A percentile compares a stretch with the other conserved stretches of the same genome.
Evolutionary conservation across 2,888 invertebrate genomes (phyloP).

Genomic region (Patella depressa): DNA sequence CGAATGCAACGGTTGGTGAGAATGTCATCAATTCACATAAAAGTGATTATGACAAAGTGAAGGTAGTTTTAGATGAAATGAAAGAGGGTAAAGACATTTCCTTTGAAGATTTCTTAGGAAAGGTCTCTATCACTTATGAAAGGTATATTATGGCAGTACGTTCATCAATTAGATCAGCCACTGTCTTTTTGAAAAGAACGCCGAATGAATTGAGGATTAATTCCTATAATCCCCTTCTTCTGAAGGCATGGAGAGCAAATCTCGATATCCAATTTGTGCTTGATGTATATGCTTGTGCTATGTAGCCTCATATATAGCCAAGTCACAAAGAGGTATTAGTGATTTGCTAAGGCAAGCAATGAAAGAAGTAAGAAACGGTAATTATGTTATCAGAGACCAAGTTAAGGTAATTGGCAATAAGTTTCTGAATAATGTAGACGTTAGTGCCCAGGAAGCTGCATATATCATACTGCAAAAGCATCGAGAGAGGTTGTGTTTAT

Average conservation of each 20-base stretch:
- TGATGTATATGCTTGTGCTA: too few relatives aligned
- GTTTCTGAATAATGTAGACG: slow-evolving; percentile 32
- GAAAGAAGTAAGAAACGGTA: slow-evolving; percentile 37
- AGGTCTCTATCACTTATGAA: neutral
- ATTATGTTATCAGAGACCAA: slow-evolving; percentile 27
- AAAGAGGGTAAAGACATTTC: too few relatives aligned
- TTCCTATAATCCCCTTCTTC: slow-evolving; percentile 28
- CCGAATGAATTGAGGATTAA: slow-evolving; percentile 28
- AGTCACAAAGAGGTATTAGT: slow-evolving; percentile 43
- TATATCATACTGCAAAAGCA: slow-evolving; percentile 40
- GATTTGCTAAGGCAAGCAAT: slow-evolving; percentile 36
- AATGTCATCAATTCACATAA: too few relatives aligned
- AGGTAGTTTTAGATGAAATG: neutral
- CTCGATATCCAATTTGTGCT: too few relatives aligned
- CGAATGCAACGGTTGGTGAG: too few relatives aligned
- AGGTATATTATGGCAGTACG: slow-evolving; percentile 10
- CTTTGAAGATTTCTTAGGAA: neutral
- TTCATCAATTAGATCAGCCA: slow-evolving; percentile 9
- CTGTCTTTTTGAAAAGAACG: slow-evolving; percentile 29
- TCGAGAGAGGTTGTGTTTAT: slow-evolving; percentile 41
- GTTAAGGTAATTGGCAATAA: slow-evolving; percentile 14
- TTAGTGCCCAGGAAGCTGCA: slow-evolving; percentile 55
- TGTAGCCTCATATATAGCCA: slow-evolving; percentile 39
- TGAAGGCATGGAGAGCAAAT: too few relatives aligned
- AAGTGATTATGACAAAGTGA: neutral